Evolutionary conservation across 2,888 invertebrate species (phyloP).

Genomic region (Sisyra terminalis): DNA sequence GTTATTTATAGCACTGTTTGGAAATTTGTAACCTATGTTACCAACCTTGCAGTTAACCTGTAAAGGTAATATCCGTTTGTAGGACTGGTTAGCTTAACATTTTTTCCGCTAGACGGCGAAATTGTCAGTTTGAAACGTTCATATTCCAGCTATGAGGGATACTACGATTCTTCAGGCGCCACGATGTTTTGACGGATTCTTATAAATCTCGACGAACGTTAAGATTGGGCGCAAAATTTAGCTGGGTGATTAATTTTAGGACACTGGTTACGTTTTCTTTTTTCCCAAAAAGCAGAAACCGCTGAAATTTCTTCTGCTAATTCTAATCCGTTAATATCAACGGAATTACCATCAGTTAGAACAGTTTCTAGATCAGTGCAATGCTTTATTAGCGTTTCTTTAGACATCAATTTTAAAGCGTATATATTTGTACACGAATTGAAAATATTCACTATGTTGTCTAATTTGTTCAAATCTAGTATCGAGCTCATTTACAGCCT

Average conservation of each 20-base stretch:
- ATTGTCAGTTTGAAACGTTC: too few species aligned
- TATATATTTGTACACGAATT: constrained; percentile 13
- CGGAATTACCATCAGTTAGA: constrained; percentile 6
- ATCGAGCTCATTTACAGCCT: constrained; percentile 12
- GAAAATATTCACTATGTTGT: constrained; percentile 13
- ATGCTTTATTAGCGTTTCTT: constrained; percentile 10
- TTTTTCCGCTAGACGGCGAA: too few species aligned
- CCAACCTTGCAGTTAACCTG: too few species aligned
- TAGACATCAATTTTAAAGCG: constrained; percentile 10
- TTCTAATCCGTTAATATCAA: constrained; percentile 10
- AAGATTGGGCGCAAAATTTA: neutral
- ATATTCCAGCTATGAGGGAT: too few species aligned
- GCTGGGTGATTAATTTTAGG: constrained; percentile 6
- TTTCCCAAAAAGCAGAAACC: constrained; percentile 10
- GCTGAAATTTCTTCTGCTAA: constrained; percentile 11
- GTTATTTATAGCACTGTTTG: too few species aligned
- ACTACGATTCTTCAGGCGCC: too few species aligned
- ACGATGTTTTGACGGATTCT: too few species aligned
- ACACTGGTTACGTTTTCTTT: constrained; percentile 7
- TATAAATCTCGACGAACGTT: too few species aligned
- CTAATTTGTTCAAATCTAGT: constrained; percentile 12
- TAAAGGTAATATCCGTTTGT: too few species aligned
- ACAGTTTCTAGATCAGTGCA: constrained; percentile 10
- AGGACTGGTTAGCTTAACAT: too few species aligned
- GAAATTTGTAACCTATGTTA: too few species aligned